These are phyloP conservation scores for Helicoverpa assulta DNA, from an alignment of 2,888 invertebrate genomes.

Conservation along the genomic window DNA sequence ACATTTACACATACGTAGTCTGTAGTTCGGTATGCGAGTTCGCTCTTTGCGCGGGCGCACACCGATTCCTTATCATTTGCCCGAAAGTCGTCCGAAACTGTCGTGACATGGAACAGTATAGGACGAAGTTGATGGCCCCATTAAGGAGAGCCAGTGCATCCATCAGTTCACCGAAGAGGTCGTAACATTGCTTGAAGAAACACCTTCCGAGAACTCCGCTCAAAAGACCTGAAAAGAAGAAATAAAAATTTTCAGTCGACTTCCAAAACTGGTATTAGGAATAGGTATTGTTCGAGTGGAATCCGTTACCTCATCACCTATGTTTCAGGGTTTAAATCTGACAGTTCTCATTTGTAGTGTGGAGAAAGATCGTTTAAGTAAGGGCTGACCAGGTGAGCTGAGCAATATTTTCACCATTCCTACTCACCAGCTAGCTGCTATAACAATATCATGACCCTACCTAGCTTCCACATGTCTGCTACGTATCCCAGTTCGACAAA, in stretches of 20 bases:
- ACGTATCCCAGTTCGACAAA: too few species aligned
- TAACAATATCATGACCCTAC: too few species aligned
- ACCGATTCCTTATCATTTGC: slow-evolving; percentile 92
- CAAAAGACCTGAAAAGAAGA: slow-evolving; percentile 85
- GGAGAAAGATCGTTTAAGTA: too few species aligned
- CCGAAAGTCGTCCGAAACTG: slow-evolving; percentile 96
- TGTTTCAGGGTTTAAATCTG: too few species aligned
- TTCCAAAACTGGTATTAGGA: too few species aligned
- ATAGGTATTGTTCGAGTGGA: too few species aligned
- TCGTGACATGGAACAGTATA: slow-evolving; percentile 98
- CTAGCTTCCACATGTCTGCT: too few species aligned
- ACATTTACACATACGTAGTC: slow-evolving; percentile 91
- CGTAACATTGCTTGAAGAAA: slow-evolving; percentile 95
- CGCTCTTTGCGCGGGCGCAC: slow-evolving; percentile 86
- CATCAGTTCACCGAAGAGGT: slow-evolving; percentile 95
- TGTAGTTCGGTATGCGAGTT: slow-evolving; percentile 91
- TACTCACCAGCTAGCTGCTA: too few species aligned
- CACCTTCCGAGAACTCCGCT: slow-evolving; percentile 92
- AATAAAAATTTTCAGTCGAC: neutral
- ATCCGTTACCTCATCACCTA: too few species aligned
- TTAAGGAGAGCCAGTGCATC: slow-evolving; percentile 97
- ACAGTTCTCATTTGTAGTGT: too few species aligned
- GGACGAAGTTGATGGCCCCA: slow-evolving; percentile 97
- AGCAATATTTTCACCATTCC: too few species aligned
- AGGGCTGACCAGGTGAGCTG: too few species aligned